Evolutionary conservation across 2,797 vertebrate species (phyloP).

Genomic region (Leuciscus waleckii): DNA sequence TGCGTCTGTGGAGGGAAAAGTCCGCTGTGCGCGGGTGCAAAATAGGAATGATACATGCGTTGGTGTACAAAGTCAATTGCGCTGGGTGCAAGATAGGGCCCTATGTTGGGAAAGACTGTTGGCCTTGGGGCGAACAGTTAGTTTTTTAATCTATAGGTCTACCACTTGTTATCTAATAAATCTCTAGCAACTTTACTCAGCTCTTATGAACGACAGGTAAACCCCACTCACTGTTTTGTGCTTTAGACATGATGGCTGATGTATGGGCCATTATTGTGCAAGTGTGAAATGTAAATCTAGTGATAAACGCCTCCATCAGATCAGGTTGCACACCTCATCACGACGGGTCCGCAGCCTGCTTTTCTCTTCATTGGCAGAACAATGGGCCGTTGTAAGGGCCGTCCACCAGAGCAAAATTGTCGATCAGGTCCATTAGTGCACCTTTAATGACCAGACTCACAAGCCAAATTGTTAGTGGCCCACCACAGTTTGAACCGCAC

Average conservation of each 20-base stretch:
- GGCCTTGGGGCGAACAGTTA: not conserved
- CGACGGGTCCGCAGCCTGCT: conserved; percentile 31
- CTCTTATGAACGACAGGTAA: conserved; percentile 39
- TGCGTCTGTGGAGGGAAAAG: too few relatives aligned
- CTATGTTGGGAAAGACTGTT: not conserved
- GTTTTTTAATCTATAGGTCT: not conserved
- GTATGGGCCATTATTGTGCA: conserved; percentile 37
- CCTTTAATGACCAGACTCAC: conserved; percentile 77
- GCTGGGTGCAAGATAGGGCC: too few relatives aligned
- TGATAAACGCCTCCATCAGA: conserved; percentile 51
- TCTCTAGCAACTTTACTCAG: conserved; percentile 53
- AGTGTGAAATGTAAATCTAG: conserved; percentile 52
- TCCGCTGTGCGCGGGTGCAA: too few relatives aligned
- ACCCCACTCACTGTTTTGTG: conserved; percentile 43
- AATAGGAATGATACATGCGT: too few relatives aligned
- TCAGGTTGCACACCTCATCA: conserved; percentile 57
- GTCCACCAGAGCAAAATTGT: conserved; percentile 71
- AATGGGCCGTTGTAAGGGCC: conserved; percentile 71
- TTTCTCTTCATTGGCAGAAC: conserved; percentile 74
- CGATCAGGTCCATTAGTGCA: conserved; percentile 79
- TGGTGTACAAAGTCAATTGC: too few relatives aligned
- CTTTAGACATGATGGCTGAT: conserved; percentile 48
- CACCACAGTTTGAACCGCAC: conserved; percentile 53
- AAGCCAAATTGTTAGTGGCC: conserved; percentile 69
- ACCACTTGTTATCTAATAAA: conserved; percentile 23